A percentile compares a stretch with the other conserved stretches of the same genome.
phyloP scores from a whole-genome alignment of 2,888 invertebrate genomes.

The Marronus borbonicus region DNA sequence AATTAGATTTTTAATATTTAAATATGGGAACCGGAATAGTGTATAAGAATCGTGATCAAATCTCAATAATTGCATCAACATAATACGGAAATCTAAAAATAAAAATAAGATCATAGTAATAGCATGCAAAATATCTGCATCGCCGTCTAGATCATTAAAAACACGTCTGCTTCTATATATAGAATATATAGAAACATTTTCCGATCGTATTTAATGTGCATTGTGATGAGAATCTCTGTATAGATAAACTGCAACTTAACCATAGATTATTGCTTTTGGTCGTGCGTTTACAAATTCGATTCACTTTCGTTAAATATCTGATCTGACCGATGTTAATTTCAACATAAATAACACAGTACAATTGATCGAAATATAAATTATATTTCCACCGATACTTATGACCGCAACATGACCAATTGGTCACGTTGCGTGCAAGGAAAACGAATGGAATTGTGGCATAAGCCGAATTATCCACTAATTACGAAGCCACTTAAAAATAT shows the following conservation, averaged over 20 bases:
- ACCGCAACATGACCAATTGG: not conserved
- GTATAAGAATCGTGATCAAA: too few species aligned
- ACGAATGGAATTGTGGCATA: too few species aligned
- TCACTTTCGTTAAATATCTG: constrained; percentile 26
- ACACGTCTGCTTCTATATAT: not conserved
- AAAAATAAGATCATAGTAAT: not conserved
- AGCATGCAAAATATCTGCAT: constrained; percentile 5
- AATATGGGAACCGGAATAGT: too few species aligned
- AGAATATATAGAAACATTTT: not conserved
- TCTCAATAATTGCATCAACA: not conserved
- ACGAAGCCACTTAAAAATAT: not conserved
- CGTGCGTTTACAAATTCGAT: constrained; percentile 4
- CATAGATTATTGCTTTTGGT: not conserved
- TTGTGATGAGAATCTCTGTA: constrained; percentile 3
- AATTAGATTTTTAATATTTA: too few species aligned
- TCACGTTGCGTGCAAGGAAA: not conserved
- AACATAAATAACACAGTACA: not conserved
- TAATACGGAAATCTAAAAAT: constrained; percentile 19
- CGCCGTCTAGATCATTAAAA: constrained; percentile 10
- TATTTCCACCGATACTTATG: not conserved
- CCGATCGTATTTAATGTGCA: constrained; percentile 27
- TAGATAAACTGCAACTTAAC: constrained; percentile 18
- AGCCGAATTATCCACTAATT: not conserved
- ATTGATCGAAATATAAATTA: not conserved
- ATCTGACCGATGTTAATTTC: constrained; percentile 20